These are phyloP conservation scores for Drosophila koepferae DNA, from an alignment of 2,888 invertebrate genomes.

Conservation along the genomic window DNA sequence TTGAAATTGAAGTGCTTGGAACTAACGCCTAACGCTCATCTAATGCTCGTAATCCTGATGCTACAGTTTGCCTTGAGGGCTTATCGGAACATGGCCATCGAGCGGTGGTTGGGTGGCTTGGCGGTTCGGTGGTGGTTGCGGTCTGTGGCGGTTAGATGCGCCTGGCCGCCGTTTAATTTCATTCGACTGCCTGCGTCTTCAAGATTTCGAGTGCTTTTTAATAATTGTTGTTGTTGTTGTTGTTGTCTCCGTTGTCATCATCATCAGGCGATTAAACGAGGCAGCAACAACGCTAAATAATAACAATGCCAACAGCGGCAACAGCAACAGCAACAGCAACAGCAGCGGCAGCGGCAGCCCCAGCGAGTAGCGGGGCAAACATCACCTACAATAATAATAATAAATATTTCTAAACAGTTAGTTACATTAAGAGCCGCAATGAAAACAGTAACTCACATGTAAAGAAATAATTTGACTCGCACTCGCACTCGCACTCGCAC, in stretches of 20 bases:
- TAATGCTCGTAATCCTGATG: slow-evolving; percentile 30
- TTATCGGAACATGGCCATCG: slow-evolving; percentile 57
- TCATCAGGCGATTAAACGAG: slow-evolving; percentile 74
- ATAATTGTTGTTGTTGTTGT: slow-evolving; percentile 51
- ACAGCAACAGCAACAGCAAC: too few relatives aligned
- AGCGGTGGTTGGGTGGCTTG: slow-evolving; percentile 17
- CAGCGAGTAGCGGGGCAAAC: slow-evolving; percentile 51
- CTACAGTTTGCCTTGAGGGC: slow-evolving; percentile 16
- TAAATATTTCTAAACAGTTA: slow-evolving; percentile 81
- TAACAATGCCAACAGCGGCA: slow-evolving; percentile 39
- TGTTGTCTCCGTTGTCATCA: slow-evolving; percentile 47
- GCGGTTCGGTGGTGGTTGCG: slow-evolving; percentile 35
- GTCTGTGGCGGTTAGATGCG: slow-evolving; percentile 72
- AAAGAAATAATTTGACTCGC: slow-evolving; percentile 81
- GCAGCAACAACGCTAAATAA: slow-evolving; percentile 52
- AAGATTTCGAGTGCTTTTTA: slow-evolving; percentile 73
- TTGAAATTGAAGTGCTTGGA: slow-evolving; percentile 3
- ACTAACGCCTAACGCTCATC: background rate
- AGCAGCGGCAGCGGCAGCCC: too few relatives aligned
- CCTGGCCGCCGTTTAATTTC: slow-evolving; percentile 68
- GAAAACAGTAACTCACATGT: slow-evolving; percentile 81
- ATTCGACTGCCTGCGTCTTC: slow-evolving; percentile 51
- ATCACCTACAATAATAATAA: slow-evolving; percentile 64
- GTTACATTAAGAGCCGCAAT: slow-evolving; percentile 82
- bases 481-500: slow-evolving; percentile 69